phyloP scores from a whole-genome alignment of 1,140 invertebrate species.

The Brachystomella parvula region DNA sequence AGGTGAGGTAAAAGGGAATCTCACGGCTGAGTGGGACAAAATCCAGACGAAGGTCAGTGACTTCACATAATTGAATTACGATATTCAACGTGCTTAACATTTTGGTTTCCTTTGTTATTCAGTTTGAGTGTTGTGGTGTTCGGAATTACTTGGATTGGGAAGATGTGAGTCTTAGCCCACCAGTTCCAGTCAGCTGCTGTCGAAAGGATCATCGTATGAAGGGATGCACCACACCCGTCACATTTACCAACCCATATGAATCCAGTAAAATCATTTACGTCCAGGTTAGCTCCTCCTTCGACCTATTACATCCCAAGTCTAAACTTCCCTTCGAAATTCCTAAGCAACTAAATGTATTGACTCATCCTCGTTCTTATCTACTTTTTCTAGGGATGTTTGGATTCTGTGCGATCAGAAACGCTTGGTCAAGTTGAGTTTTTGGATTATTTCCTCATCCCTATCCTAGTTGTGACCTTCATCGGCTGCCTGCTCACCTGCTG shows the following conservation, averaged over 20 bases:
- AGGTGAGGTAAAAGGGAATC: too few species aligned
- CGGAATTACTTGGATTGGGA: slow-evolving; percentile 19
- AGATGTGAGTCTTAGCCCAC: neutral
- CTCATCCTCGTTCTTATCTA: neutral
- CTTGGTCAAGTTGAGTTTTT: slow-evolving; percentile 5
- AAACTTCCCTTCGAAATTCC: neutral
- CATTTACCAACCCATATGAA: slow-evolving; percentile 10
- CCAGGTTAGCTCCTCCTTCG: neutral
- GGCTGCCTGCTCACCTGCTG: slow-evolving; percentile 1
- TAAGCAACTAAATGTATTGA: neutral
- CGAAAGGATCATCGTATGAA: slow-evolving; percentile 16
- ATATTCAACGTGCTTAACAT: neutral
- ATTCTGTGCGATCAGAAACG: neutral
- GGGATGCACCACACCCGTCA: slow-evolving; percentile 6
- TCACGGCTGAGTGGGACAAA: slow-evolving; percentile 7
- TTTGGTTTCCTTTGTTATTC: neutral
- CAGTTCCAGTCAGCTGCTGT: slow-evolving; percentile 16
- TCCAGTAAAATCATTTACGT: slow-evolving; percentile 16
- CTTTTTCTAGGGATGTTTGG: slow-evolving; percentile 14
- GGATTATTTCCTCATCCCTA: slow-evolving; percentile 4
- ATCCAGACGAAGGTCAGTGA: slow-evolving; percentile 6
- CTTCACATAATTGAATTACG: neutral
- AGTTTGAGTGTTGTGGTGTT: slow-evolving; percentile 15
- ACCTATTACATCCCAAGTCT: neutral
- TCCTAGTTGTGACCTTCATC: neutral